Evolutionary conservation across 53 echinoderm and acorn worm species (phyloP).

Genomic region (Apostichopus leukothele): DNA sequence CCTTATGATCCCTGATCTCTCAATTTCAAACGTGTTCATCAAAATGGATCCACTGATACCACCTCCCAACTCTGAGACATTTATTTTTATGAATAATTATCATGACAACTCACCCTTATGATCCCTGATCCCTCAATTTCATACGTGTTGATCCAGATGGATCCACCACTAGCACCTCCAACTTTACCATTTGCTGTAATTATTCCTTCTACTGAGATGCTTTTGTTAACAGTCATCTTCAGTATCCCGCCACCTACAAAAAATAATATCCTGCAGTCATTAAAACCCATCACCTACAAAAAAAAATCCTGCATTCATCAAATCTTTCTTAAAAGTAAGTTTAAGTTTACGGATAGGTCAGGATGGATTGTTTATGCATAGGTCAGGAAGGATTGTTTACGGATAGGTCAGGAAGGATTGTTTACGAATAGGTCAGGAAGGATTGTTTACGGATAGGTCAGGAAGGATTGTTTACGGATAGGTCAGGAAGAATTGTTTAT

Average conservation of each 20-base stretch:
- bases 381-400: too few relatives aligned
- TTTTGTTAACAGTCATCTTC: slow-evolving; percentile 48
- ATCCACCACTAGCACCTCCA: slow-evolving; percentile 77
- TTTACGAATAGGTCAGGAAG: too few relatives aligned
- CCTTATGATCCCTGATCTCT: slow-evolving; percentile 49
- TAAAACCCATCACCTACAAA: slow-evolving; percentile 59
- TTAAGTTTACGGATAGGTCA: too few relatives aligned
- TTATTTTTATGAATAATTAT: background rate
- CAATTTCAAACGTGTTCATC: slow-evolving; percentile 63
- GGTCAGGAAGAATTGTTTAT: too few relatives aligned
- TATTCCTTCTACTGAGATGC: slow-evolving; percentile 69
- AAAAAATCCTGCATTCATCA: too few relatives aligned
- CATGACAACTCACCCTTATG: slow-evolving; percentile 18
- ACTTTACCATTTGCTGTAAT: slow-evolving; percentile 56
- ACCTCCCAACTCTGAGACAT: slow-evolving; percentile 2
- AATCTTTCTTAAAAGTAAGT: too few relatives aligned
- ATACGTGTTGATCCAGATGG: slow-evolving; percentile 70
- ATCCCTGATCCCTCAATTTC: slow-evolving; percentile 57
- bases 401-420: too few relatives aligned
- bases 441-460: too few relatives aligned
- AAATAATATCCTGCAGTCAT: too few relatives aligned
- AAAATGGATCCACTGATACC: slow-evolving; percentile 79
- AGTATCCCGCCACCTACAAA: slow-evolving; percentile 78
- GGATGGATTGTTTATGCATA: too few relatives aligned
- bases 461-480: too few relatives aligned